Evolutionary conservation across 2,888 invertebrate species (phyloP), one percentile per base, ranked within the genome.

Genomic region (Drosophila prostipennis): DNA sequence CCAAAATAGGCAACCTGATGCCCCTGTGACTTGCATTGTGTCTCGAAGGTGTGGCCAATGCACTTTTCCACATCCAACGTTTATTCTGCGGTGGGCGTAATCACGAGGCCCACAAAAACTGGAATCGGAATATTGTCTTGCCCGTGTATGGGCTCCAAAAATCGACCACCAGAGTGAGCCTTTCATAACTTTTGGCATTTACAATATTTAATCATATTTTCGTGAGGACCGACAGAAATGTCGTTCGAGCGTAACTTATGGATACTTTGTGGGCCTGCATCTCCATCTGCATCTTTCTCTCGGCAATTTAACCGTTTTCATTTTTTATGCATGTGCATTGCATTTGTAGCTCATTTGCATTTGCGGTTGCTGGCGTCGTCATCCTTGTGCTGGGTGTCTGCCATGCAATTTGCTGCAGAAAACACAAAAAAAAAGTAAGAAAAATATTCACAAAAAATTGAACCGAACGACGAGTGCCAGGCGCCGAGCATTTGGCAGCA

Each of bases 151-250:
- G 52, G n/a, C 56, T 45, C 29, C 19, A 11, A 37, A 45, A 37
- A n/a, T 29, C 19, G 19, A 46, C 32, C 65, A 51, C 32, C 51
- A 23, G 64, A 23, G 64, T 43, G 64, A 52, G 64, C 64, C 64
- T 65, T 65, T 65, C 67, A 49, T 65, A 65, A 65, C 67, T 65
- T 79, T 79, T 87, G 87, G 83, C 87, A 84, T 87, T 84, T 84
- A 79, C 78, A 84, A 87, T 84, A 87, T 82, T 84, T 85, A 82
- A 85, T 82, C 87, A 87, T 78, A 81, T 85, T 87, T 87, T 74
- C 70, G 67, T 56, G 76, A 60, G 73, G 72, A 67, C 64, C 42
- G 48, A 6, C 52, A 55, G 29, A 57, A 54, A 42, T 60, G 70
- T 48, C 51, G 65, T 59, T 53, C 65, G 26, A 37, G 70, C 52